phyloP scores from a whole-genome alignment of 1,140 invertebrate genomes.

The Laodelphax striatellus region DNA sequence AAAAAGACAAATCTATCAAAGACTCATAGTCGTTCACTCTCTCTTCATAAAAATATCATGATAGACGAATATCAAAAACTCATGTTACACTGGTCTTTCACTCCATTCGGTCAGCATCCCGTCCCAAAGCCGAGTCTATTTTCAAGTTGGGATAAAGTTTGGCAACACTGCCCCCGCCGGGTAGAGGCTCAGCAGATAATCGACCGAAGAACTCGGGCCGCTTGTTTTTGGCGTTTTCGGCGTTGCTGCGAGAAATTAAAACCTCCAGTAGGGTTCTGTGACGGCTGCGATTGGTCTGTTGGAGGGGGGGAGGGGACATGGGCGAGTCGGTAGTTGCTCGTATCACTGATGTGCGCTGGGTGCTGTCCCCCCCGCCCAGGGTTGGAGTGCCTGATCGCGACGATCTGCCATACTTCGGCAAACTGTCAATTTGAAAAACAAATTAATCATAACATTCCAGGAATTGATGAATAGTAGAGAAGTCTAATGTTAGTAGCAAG shows the following conservation, averaged over 20 bases:
- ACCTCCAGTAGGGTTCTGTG: slow-evolving; percentile 50
- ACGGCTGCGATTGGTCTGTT: not conserved
- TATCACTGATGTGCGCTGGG: slow-evolving; percentile 51
- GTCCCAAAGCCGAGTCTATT: not conserved
- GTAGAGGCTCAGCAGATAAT: slow-evolving; percentile 36
- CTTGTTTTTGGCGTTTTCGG: slow-evolving; percentile 30
- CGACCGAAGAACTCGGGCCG: slow-evolving; percentile 71
- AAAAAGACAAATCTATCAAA: no score
- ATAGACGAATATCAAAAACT: no score
- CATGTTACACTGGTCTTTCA: no score
- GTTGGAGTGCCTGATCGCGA: slow-evolving; percentile 15
- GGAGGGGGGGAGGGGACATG: slow-evolving; percentile 48
- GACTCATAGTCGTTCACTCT: no score
- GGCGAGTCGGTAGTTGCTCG: slow-evolving; percentile 70
- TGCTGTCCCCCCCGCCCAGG: slow-evolving; percentile 9
- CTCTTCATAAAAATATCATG: no score
- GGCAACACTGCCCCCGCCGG: slow-evolving; percentile 40
- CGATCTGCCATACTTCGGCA: slow-evolving; percentile 29
- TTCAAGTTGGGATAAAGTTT: slow-evolving; percentile 70
- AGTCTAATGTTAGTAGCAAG: no score
- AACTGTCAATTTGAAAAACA: slow-evolving; percentile 18
- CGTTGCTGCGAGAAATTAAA: slow-evolving; percentile 38
- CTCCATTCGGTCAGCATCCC: not conserved
- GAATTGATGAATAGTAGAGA: no score
- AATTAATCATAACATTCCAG: no score